phyloP scores from a whole-genome alignment of 2,113 vertebrate species.

The Odocoileus hemionus region DNA sequence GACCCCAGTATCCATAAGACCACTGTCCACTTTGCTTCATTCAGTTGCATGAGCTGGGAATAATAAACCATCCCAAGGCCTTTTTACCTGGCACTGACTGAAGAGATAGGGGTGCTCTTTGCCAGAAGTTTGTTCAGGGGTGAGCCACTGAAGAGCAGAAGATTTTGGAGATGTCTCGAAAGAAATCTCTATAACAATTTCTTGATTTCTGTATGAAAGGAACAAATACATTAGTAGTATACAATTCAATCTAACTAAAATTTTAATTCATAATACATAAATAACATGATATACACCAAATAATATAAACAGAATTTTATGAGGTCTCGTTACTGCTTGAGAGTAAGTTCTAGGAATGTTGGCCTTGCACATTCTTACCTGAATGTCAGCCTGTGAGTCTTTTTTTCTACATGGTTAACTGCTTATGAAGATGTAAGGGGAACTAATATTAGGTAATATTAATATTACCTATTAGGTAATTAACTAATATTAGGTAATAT shows the following conservation, averaged over 20 bases:
- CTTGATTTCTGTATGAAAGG: conserved; percentile 88
- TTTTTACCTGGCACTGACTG: conserved; percentile 94
- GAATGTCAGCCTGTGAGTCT: neutral
- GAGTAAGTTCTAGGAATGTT: neutral
- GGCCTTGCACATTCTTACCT: neutral
- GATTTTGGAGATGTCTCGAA: conserved; percentile 93
- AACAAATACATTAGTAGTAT: neutral
- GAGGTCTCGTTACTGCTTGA: neutral
- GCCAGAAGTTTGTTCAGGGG: conserved; percentile 93
- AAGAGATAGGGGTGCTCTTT: conserved; percentile 95
- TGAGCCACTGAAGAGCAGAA: conserved; percentile 95
- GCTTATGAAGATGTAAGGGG: rapidly evolving
- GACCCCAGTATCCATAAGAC: neutral
- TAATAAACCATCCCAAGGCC: neutral
- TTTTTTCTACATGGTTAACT: neutral
- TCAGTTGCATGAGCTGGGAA: neutral
- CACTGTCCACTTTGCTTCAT: neutral
- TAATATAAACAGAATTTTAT: neutral
- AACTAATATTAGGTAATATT: neutral
- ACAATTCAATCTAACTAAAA: neutral
- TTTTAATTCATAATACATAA: neutral
- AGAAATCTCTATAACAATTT: conserved; percentile 89
- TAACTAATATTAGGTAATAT: no score
- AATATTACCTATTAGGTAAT: no score
- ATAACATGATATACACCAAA: neutral